Percentiles rank a stretch among this genome's conserved stretches.
phyloP scores from a whole-genome alignment of 1,140 invertebrate genomes.

The Palaemon carinicauda region DNA sequence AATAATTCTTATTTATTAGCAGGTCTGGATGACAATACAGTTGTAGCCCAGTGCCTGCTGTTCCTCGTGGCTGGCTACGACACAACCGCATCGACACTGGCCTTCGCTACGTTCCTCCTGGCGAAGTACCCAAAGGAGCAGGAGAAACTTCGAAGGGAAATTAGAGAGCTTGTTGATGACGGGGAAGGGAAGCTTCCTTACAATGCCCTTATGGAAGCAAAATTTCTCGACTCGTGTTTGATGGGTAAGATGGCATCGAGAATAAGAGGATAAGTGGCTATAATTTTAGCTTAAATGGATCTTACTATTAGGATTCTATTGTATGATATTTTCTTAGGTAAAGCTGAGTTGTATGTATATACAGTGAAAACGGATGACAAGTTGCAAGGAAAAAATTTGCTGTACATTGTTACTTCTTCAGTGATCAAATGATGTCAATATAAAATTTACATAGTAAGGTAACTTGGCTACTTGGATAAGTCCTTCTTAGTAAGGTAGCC shows the following conservation, averaged over 20 bases:
- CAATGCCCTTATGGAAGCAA: constrained; percentile 71
- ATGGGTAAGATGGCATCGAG: background rate
- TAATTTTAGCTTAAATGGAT: background rate
- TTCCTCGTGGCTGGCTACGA: constrained; percentile 76
- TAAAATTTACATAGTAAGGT: no score
- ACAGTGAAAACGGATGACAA: no score
- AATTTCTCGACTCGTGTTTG: constrained; percentile 63
- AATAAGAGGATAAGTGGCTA: background rate
- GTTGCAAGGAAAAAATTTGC: no score
- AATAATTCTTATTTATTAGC: background rate
- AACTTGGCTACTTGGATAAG: no score
- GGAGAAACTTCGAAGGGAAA: constrained; percentile 62
- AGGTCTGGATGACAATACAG: constrained; percentile 70
- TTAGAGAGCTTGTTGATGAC: constrained; percentile 62
- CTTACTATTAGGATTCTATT: background rate
- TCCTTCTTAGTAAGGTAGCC: no score
- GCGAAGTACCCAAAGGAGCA: constrained; percentile 62
- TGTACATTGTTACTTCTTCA: no score
- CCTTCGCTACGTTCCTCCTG: constrained; percentile 72
- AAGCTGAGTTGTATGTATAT: no score
- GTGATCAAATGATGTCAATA: no score
- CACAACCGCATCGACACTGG: constrained; percentile 69
- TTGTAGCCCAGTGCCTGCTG: constrained; percentile 72
- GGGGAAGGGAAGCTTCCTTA: constrained; percentile 70
- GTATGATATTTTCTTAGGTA: background rate